A percentile compares a stretch with the other conserved stretches of the same genome.
These are phyloP conservation scores for Margarornis squamiger DNA, from an alignment of 2,797 vertebrate species.

Conservation along the genomic window DNA sequence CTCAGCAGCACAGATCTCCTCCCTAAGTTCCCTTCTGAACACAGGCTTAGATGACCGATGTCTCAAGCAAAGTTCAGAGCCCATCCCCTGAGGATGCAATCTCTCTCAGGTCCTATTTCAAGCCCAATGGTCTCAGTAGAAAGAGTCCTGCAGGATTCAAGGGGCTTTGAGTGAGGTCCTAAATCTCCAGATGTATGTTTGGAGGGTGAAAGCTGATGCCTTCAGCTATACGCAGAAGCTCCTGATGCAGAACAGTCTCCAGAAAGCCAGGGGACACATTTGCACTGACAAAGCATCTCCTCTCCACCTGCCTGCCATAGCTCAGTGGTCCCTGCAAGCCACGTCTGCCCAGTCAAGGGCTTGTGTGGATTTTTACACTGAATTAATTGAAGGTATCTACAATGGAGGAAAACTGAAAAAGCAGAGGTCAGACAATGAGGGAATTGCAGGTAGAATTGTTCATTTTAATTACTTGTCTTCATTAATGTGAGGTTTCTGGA, in stretches of 20 bases:
- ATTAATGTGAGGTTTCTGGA: conserved; percentile 28
- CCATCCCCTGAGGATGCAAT: accelerated
- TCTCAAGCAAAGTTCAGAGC: conserved; percentile 2
- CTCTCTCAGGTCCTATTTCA: not conserved
- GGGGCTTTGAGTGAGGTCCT: not conserved
- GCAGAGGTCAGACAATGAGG: not conserved
- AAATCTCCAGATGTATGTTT: not conserved
- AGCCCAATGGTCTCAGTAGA: not conserved
- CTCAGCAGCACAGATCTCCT: not conserved
- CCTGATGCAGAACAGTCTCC: not conserved
- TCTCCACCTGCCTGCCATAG: not conserved
- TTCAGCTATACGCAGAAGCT: not conserved
- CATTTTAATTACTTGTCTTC: conserved; percentile 49
- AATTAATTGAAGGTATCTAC: not conserved
- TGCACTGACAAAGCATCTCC: not conserved
- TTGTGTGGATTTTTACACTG: not conserved
- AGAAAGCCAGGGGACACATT: not conserved
- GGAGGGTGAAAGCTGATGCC: not conserved
- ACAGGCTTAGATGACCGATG: not conserved
- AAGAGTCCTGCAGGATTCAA: not conserved
- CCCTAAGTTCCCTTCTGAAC: not conserved
- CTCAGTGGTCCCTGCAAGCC: not conserved
- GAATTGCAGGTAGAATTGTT: not conserved
- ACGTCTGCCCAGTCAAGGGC: not conserved
- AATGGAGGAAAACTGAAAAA: not conserved